These are phyloP conservation scores for Nebria salina DNA, from an alignment of 2,888 invertebrate species.

Conservation along the genomic window DNA sequence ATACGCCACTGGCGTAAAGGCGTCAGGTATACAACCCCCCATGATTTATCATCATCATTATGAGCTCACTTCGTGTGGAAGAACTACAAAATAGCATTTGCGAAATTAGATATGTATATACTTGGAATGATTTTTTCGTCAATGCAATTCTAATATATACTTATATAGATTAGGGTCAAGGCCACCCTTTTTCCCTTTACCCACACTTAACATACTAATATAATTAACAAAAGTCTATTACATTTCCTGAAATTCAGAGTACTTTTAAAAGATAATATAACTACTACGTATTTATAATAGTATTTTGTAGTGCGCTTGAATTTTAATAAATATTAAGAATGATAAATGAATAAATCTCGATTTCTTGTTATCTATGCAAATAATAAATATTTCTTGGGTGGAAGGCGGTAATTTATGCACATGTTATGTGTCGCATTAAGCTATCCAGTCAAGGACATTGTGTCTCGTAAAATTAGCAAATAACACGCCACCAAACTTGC, in stretches of 20 bases:
- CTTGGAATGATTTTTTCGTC: background rate
- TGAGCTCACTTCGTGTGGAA: background rate
- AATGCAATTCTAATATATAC: background rate
- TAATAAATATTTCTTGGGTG: slow-evolving; percentile 10
- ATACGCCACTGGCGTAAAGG: background rate
- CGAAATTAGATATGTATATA: background rate
- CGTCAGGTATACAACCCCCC: background rate
- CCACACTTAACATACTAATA: background rate
- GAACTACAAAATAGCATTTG: slow-evolving; percentile 1
- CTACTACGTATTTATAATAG: no score
- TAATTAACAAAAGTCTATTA: background rate
- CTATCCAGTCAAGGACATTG: background rate
- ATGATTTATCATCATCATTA: background rate
- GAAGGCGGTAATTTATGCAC: background rate
- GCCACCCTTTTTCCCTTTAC: background rate
- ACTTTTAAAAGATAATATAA: no score
- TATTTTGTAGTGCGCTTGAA: no score
- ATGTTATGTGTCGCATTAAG: background rate
- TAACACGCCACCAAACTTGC: background rate
- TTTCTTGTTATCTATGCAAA: background rate
- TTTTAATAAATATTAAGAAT: background rate
- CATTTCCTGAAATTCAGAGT: no score
- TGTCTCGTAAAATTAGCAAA: background rate
- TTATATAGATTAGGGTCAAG: background rate
- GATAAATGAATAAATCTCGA: background rate